A percentile compares a stretch with the other conserved stretches of the same genome.
These are phyloP conservation scores for Campopleginae sp. DNA, from an alignment of 2,888 invertebrate species.

Conservation along the genomic window DNA sequence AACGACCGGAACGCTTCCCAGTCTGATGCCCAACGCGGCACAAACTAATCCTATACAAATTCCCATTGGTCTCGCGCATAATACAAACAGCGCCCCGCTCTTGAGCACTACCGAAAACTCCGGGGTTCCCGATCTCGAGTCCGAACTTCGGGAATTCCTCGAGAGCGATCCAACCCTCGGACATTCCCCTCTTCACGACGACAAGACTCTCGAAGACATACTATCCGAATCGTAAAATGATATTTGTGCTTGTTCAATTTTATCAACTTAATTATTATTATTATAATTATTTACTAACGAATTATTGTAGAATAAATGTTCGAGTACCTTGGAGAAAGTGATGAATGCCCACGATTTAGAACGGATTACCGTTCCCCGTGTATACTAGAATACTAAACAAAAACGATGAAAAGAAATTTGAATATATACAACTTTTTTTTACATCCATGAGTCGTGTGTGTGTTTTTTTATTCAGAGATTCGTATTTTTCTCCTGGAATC, in stretches of 20 bases:
- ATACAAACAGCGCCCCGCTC: conserved; percentile 74
- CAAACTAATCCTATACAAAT: conserved; percentile 79
- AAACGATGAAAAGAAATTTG: conserved; percentile 23
- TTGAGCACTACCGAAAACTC: conserved; percentile 77
- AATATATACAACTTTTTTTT: conserved; percentile 44
- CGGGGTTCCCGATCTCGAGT: conserved; percentile 87
- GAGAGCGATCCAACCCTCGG: conserved; percentile 88
- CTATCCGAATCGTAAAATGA: conserved; percentile 81
- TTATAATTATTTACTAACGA: conserved; percentile 32
- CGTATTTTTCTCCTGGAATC: neutral
- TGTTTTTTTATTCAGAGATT: neutral
- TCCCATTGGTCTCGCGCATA: conserved; percentile 77
- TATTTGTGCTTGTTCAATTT: neutral
- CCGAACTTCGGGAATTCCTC: conserved; percentile 89
- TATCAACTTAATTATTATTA: conserved; percentile 33
- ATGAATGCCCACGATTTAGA: conserved; percentile 21
- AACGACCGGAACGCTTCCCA: conserved; percentile 72
- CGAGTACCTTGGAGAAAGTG: conserved; percentile 57
- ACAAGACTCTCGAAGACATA: conserved; percentile 83
- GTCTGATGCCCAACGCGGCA: conserved; percentile 73
- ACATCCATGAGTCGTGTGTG: neutral
- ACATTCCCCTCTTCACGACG: conserved; percentile 84
- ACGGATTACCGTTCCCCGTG: conserved; percentile 40
- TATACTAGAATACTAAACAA: conserved; percentile 24
- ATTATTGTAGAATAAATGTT: conserved; percentile 55